These are phyloP conservation scores for Puma concolor DNA, from an alignment of 2,113 vertebrate genomes.

Conservation along the genomic window DNA sequence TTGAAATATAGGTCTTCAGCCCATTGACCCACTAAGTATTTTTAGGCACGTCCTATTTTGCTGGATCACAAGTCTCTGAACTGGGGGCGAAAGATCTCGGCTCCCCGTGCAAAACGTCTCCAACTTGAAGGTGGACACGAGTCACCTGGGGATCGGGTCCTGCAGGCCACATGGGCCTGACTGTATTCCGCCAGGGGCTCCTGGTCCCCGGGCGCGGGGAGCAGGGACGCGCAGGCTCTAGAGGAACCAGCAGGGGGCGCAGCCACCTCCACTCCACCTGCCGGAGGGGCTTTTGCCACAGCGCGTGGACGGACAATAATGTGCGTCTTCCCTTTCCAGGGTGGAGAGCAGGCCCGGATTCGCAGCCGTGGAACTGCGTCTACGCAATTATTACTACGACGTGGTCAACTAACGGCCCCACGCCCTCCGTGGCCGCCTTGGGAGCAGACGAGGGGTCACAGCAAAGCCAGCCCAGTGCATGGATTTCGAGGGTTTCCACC, in stretches of 20 bases:
- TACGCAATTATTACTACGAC: conserved; percentile 96
- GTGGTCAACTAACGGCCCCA: conserved; percentile 88
- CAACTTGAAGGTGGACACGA: no score
- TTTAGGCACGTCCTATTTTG: not conserved
- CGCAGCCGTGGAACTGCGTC: conserved; percentile 88
- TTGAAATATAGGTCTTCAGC: not conserved
- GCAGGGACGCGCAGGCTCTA: rapidly evolving
- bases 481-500: not conserved
- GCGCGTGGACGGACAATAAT: not conserved
- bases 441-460: rapidly evolving
- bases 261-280: not conserved
- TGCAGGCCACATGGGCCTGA: not conserved
- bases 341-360: conserved; percentile 91
- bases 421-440: not conserved
- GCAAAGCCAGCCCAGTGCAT: not conserved
- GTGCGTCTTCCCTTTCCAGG: conserved; percentile 81
- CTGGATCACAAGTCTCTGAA: not conserved
- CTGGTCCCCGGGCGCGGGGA: rapidly evolving
- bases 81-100: not conserved
- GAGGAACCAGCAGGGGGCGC: rapidly evolving
- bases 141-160: not conserved
- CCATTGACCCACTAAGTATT: not conserved
- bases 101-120: not conserved
- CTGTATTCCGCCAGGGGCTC: rapidly evolving
- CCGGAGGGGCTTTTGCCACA: not conserved